Evolutionary conservation across 2,888 invertebrate species (phyloP).

Genomic region (Phymatocera aterrima): DNA sequence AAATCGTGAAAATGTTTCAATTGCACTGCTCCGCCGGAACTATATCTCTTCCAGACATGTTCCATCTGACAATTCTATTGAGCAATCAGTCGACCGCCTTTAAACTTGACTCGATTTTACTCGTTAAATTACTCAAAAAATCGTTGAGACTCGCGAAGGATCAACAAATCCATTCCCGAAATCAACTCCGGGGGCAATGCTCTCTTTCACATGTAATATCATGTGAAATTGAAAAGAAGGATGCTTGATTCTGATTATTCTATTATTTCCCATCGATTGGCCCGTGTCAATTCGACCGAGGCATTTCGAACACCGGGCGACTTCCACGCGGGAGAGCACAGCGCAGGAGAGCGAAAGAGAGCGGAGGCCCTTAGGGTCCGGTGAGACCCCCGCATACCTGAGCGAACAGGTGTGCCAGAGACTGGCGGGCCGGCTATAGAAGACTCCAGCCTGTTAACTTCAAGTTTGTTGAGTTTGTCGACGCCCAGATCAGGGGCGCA

Average conservation of each 20-base stretch:
- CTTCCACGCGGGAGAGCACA: slow-evolving; percentile 40
- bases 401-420: slow-evolving; percentile 63
- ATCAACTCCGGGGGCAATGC: too few species aligned
- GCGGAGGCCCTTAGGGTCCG: slow-evolving; percentile 40
- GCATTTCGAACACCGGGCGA: slow-evolving; percentile 12
- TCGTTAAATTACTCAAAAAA: too few species aligned
- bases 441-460: slow-evolving; percentile 43
- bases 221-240: not conserved
- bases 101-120: too few species aligned
- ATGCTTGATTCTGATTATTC: not conserved
- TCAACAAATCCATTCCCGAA: too few species aligned
- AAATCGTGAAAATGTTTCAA: too few species aligned
- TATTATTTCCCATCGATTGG: not conserved
- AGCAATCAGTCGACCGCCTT: too few species aligned
- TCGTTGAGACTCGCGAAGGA: too few species aligned
- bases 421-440: slow-evolving; percentile 34
- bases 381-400: slow-evolving; percentile 61
- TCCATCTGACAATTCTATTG: too few species aligned
- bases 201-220: too few species aligned
- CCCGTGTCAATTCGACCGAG: not conserved
- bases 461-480: slow-evolving; percentile 46
- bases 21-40: too few species aligned
- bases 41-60: too few species aligned
- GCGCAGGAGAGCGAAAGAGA: slow-evolving; percentile 32
- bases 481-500: slow-evolving; percentile 45